These are phyloP conservation scores for Saccostrea echinata DNA, from an alignment of 1,140 invertebrate species.

Conservation along the genomic window DNA sequence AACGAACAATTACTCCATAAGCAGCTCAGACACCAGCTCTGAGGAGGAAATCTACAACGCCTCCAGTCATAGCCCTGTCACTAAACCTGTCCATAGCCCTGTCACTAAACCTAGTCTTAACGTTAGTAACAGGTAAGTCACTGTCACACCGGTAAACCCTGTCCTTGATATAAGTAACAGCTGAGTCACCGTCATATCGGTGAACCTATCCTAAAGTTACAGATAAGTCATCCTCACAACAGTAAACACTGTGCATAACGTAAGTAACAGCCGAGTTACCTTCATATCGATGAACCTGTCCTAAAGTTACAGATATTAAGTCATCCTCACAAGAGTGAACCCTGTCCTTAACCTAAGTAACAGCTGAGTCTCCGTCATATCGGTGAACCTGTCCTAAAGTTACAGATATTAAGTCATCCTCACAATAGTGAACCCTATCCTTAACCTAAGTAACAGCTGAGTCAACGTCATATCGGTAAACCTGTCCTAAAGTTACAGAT, in stretches of 20 bases:
- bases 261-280: too few species aligned
- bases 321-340: too few species aligned
- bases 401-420: too few species aligned
- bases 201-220: background rate
- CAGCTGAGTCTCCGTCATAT: background rate
- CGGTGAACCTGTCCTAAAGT: background rate
- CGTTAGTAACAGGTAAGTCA: background rate
- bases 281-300: too few species aligned
- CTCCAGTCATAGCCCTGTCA: background rate
- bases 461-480: background rate
- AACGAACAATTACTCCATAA: conserved; percentile 51
- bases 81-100: background rate
- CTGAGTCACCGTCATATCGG: background rate
- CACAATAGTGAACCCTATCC: background rate
- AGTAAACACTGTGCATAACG: too few species aligned
- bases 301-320: too few species aligned
- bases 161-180: background rate
- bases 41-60: conserved; percentile 51
- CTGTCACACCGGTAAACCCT: background rate
- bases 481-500: background rate
- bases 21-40: conserved; percentile 27
- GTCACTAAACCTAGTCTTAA: background rate
- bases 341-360: too few species aligned
- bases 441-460: background rate
- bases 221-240: too few species aligned